Percentiles rank a stretch among this genome's conserved stretches.
These are phyloP conservation scores for Wasmannia auropunctata DNA, from an alignment of 1,140 invertebrate genomes.

Conservation along the genomic window DNA sequence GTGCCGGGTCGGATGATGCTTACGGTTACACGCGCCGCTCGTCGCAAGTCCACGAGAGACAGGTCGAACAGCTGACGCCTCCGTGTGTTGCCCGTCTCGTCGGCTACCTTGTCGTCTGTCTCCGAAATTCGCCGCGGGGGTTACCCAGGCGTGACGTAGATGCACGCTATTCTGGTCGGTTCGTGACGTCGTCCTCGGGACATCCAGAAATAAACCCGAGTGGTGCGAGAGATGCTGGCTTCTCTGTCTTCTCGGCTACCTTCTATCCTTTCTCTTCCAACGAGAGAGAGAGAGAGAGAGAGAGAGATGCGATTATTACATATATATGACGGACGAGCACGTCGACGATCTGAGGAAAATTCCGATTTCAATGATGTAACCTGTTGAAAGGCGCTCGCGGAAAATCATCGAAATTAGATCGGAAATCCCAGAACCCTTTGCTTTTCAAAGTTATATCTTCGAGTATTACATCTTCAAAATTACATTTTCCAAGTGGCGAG, in stretches of 20 bases:
- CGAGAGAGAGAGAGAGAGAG: neutral
- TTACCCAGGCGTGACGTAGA: slow-evolving; percentile 77
- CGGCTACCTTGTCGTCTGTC: slow-evolving; percentile 43
- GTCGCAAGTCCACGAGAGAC: slow-evolving; percentile 59
- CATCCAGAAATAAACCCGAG: slow-evolving; percentile 75
- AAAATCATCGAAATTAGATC: neutral
- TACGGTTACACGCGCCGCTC: slow-evolving; percentile 37
- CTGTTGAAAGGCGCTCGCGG: neutral
- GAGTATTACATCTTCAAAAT: no score
- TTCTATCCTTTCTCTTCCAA: slow-evolving; percentile 39
- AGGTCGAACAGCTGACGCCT: slow-evolving; percentile 67
- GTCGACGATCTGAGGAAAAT: neutral
- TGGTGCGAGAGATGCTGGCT: slow-evolving; percentile 66
- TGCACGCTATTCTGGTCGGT: slow-evolving; percentile 73
- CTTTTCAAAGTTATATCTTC: neutral
- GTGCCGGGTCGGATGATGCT: slow-evolving; percentile 43
- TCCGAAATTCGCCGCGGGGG: slow-evolving; percentile 66
- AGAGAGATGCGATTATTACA: slow-evolving; percentile 54
- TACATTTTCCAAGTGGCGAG: neutral
- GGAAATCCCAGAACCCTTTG: neutral
- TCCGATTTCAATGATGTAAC: slow-evolving; percentile 7
- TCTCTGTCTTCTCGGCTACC: slow-evolving; percentile 64
- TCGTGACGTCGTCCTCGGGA: slow-evolving; percentile 75
- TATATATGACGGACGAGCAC: slow-evolving; percentile 67
- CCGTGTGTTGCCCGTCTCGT: neutral